A percentile compares a stretch with the other conserved stretches of the same genome.
Evolutionary conservation across 2,888 invertebrate species (phyloP).

Genomic region (Disparrhopalites patrizii): DNA sequence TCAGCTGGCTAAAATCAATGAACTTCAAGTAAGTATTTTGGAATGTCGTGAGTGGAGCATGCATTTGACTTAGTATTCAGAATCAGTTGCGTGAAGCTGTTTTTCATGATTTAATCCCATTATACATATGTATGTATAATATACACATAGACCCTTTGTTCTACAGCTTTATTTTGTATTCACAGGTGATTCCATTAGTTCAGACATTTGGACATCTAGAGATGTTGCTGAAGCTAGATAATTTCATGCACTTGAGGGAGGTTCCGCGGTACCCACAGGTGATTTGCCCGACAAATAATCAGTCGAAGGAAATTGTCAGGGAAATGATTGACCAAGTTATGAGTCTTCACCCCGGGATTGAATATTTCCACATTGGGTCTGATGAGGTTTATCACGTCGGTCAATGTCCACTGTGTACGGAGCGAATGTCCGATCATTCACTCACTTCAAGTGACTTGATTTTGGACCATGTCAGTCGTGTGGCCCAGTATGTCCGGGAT

Average conservation of each 20-base stretch:
- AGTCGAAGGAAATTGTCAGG: constrained; percentile 59
- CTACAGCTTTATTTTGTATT: neutral
- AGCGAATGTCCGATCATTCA: constrained; percentile 51
- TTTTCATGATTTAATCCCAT: no score
- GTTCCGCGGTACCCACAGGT: constrained; percentile 59
- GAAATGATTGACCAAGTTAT: constrained; percentile 70
- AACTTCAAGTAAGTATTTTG: constrained; percentile 57
- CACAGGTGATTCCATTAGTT: constrained; percentile 55
- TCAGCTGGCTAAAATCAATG: constrained; percentile 57
- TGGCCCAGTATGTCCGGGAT: constrained; percentile 54
- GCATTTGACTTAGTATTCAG: no score
- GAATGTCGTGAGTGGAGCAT: no score
- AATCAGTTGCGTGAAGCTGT: no score
- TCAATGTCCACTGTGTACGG: constrained; percentile 60
- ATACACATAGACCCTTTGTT: no score
- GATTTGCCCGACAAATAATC: constrained; percentile 65
- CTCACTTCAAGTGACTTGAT: constrained; percentile 60
- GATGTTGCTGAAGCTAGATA: constrained; percentile 67
- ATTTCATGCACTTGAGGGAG: constrained; percentile 66
- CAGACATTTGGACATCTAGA: constrained; percentile 85
- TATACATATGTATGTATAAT: neutral
- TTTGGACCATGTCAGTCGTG: constrained; percentile 59
- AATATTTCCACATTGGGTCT: constrained; percentile 70
- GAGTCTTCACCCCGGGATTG: constrained; percentile 56
- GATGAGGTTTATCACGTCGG: constrained; percentile 76